phyloP scores from a whole-genome alignment of 2,888 invertebrate species.

The Acanthosepion esculentum region DNA sequence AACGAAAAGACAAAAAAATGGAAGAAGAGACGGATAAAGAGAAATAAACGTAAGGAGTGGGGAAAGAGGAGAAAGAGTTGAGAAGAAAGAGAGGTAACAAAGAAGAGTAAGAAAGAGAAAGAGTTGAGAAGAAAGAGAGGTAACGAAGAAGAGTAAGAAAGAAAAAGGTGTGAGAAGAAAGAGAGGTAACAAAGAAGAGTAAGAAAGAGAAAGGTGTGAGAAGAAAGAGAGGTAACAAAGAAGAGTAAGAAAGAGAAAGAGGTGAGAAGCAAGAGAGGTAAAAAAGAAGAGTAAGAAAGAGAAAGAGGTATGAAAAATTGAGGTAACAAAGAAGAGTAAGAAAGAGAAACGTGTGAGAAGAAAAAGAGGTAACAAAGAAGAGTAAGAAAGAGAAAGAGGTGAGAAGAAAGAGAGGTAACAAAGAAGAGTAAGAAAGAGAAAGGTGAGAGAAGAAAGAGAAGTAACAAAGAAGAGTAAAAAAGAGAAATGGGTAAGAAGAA shows the following conservation, averaged over 20 bases:
- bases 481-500: neutral
- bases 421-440: conserved; percentile 40
- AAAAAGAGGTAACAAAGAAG: neutral
- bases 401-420: neutral
- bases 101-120: neutral
- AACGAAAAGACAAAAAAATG: neutral
- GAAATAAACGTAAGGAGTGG: neutral
- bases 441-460: conserved; percentile 38
- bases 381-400: neutral
- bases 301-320: neutral
- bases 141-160: neutral
- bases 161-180: neutral
- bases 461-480: conserved; percentile 38
- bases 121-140: neutral
- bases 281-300: too few relatives aligned
- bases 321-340: neutral
- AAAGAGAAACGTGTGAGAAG: neutral
- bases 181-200: neutral
- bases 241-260: too few relatives aligned
- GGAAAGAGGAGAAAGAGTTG: neutral
- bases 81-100: too few relatives aligned
- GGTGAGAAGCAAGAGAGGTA: too few relatives aligned
- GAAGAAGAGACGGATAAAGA: neutral
- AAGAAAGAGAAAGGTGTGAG: too few relatives aligned
- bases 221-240: too few relatives aligned